Conservation (phyloP, 2,797 vertebrate species). For the Sebastes kiyomatsui region DNA sequence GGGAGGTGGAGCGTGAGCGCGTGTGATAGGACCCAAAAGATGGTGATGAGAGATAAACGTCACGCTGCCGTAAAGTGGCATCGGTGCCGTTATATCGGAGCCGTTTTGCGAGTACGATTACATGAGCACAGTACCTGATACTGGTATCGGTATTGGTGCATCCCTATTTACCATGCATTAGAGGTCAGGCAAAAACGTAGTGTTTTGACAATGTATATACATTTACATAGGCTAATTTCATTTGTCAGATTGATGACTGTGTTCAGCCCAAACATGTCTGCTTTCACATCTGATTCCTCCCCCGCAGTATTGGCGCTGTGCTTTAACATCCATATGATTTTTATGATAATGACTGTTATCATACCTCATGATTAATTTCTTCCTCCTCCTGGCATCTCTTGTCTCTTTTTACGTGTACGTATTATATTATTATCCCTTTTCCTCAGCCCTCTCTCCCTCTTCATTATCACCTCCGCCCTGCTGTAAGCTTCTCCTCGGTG, state of each 20-base stretch:
- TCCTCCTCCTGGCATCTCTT: background rate
- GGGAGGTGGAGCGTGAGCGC: no score
- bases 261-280: background rate
- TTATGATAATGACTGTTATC: background rate
- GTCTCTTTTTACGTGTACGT: background rate
- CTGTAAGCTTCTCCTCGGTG: background rate
- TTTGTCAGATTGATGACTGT: background rate
- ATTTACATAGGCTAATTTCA: background rate
- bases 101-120: no score
- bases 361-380: background rate
- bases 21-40: no score
- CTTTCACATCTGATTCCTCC: background rate
- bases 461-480: constrained; percentile 8
- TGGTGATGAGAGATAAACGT: no score
- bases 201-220: background rate
- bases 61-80: no score
- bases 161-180: background rate
- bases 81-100: no score
- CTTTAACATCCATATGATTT: background rate
- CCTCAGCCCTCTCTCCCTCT: background rate
- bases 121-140: no score
- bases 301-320: background rate
- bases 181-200: background rate
- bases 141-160: no score
- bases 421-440: background rate